A percentile compares a stretch with the other conserved stretches of the same genome.
Conservation (phyloP, 2,888 invertebrate species). For the Pandemis corylana region DNA sequence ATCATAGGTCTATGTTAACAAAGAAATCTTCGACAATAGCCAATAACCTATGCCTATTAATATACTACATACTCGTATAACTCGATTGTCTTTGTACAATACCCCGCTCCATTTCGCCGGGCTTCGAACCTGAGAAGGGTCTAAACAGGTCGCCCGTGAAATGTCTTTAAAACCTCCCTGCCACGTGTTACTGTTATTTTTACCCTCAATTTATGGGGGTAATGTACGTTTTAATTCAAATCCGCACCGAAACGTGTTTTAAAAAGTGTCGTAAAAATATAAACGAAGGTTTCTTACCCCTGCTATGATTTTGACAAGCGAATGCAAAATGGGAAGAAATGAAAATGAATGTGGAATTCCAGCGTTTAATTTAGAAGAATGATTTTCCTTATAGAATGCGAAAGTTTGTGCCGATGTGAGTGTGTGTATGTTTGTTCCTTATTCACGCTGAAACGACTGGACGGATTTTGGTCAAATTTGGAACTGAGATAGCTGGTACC, state of each 20-base stretch:
- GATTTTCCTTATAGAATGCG: too few species aligned
- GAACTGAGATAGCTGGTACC: too few species aligned
- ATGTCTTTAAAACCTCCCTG: constrained; percentile 34
- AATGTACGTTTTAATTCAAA: constrained; percentile 30
- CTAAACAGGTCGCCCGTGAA: constrained; percentile 37
- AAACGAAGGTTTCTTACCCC: constrained; percentile 7
- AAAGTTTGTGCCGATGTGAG: too few species aligned
- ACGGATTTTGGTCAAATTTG: too few species aligned
- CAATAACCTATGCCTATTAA: not conserved
- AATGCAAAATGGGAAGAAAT: too few species aligned
- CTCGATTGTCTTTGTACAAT: constrained; percentile 30
- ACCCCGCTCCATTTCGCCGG: constrained; percentile 43
- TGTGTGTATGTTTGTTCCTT: too few species aligned
- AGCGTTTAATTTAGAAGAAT: too few species aligned
- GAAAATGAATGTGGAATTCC: too few species aligned
- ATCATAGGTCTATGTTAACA: not conserved
- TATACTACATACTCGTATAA: constrained; percentile 1
- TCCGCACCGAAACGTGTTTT: constrained; percentile 8
- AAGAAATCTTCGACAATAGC: too few species aligned
- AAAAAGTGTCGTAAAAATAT: not conserved
- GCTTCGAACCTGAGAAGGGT: constrained; percentile 41
- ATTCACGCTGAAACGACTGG: too few species aligned
- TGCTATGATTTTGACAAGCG: not conserved
- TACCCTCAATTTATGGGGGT: constrained; percentile 35
- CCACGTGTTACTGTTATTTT: constrained; percentile 39